A percentile compares a stretch with the other conserved stretches of the same genome.
These are phyloP conservation scores for Percina caprodes DNA, from an alignment of 2,113 vertebrate species.

Conservation along the genomic window DNA sequence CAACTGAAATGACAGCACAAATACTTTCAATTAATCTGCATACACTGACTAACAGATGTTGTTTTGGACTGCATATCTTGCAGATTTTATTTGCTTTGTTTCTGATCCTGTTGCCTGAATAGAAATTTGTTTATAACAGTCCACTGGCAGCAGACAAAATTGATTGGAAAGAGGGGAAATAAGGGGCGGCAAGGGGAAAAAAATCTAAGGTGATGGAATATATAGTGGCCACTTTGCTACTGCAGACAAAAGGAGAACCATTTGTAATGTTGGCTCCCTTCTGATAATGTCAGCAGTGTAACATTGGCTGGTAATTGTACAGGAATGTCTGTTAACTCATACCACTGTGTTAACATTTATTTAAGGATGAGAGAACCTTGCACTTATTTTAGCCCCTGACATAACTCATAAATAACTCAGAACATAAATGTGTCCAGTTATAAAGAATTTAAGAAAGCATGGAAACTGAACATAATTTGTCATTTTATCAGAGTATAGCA, in stretches of 20 bases:
- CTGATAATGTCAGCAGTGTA: constrained; percentile 80
- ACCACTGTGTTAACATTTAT: constrained; percentile 79
- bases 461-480: constrained; percentile 20
- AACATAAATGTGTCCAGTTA: constrained; percentile 22
- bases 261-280: constrained; percentile 69
- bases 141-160: constrained; percentile 67
- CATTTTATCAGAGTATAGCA: constrained; percentile 3
- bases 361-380: constrained; percentile 67
- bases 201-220: constrained; percentile 75
- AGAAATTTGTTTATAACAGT: constrained; percentile 71
- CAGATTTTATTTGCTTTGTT: constrained; percentile 69
- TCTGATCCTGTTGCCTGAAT: constrained; percentile 58
- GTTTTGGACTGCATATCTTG: constrained; percentile 59
- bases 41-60: constrained; percentile 69
- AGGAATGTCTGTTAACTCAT: constrained; percentile 73
- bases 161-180: constrained; percentile 66
- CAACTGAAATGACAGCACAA: constrained; percentile 88
- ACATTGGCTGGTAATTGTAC: constrained; percentile 72
- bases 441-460: constrained; percentile 40
- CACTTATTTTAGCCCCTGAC: constrained; percentile 62
- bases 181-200: constrained; percentile 9
- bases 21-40: constrained; percentile 82
- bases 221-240: constrained; percentile 72
- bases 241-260: constrained; percentile 59
- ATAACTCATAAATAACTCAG: neutral